Base-by-base conservation (phyloP, 92 coral and sea anemone genomes). In the Porites evermanni region DNA sequence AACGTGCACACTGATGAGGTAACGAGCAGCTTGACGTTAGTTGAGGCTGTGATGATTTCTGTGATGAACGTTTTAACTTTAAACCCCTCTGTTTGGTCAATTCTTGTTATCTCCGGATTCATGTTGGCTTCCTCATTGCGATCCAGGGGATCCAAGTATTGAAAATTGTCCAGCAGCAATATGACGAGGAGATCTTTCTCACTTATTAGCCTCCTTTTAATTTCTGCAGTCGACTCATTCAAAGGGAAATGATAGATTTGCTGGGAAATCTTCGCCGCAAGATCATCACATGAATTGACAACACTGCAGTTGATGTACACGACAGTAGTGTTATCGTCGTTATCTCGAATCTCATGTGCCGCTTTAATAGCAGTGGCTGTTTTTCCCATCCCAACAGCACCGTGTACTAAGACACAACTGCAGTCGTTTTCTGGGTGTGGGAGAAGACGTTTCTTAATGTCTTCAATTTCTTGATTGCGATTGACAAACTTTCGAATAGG, bases 361-460 rank as follows among this genome's bases (percentile, higher is more conserved):
- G 75, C 90, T 23, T 83, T 81, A 60, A 84, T 72, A n/a, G 90
- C 92, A 19, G 78, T 64, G 2, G 85, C 21, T 2, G 92, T 87
- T 70, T 91, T 91, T 0, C 94, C 94, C 14, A 82, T 83, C 2
- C 94, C 94, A 17, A 91, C 85, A 1, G 91, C 53, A 2, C 84
- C 84, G 68, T 53, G 65, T 8, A 80, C 2, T 1, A 68, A 32
- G 29, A 80, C 75, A 2, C 53, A 80, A 16, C 64, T 26, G 64
- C 67, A 80, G 3, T 9, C 2, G 16, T 68, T 18, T 4, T 2
- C 61, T 56, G 61, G 61, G 61, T 56, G 1, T 16, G 56, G 66
- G 23, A 8, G 0, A 10, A 67, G 75, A 50, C 3, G 68, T 8
- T 21, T 18, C 29, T 7, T 53, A 0, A 80, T 53, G 9, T 16